Evolutionary conservation across 2,797 vertebrate genomes (phyloP).

Genomic region (Tympanoctomys barrerae): DNA sequence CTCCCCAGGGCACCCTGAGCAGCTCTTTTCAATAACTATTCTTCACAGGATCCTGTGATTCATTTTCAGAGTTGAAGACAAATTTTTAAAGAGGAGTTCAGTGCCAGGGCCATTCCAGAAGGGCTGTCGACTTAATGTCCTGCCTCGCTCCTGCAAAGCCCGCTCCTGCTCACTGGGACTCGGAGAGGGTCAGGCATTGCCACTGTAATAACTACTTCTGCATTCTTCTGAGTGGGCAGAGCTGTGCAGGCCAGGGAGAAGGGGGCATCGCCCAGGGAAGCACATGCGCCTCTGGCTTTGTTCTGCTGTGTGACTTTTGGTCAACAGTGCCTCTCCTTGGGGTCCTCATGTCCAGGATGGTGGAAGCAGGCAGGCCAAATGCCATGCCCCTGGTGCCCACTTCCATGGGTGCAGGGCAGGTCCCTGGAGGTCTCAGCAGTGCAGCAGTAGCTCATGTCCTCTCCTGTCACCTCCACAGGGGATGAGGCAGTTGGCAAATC

Average conservation of each 20-base stretch:
- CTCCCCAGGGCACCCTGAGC: constrained; percentile 35
- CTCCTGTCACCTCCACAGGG: fast-evolving
- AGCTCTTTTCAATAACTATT: constrained; percentile 68
- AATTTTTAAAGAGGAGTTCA: constrained; percentile 72
- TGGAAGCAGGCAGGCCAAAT: too few species aligned
- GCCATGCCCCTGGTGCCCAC: fast-evolving
- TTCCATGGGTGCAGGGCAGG: neutral
- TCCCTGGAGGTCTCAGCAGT: neutral
- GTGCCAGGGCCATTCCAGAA: constrained; percentile 65
- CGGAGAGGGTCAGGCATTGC: neutral
- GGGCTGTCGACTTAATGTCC: constrained; percentile 72
- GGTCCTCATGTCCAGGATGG: neutral
- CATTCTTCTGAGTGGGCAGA: neutral
- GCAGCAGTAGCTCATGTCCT: neutral
- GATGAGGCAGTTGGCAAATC: neutral
- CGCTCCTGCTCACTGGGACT: neutral
- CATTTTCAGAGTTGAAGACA: constrained; percentile 66
- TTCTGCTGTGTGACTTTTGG: neutral
- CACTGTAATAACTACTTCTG: neutral
- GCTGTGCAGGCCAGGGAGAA: neutral
- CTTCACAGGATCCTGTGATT: constrained; percentile 71
- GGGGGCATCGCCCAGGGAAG: neutral
- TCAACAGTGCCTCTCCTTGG: fast-evolving
- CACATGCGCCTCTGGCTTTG: neutral
- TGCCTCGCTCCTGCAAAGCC: neutral